Base-by-base conservation (phyloP, 2,888 invertebrate species). In the Lathronympha strigana region DNA sequence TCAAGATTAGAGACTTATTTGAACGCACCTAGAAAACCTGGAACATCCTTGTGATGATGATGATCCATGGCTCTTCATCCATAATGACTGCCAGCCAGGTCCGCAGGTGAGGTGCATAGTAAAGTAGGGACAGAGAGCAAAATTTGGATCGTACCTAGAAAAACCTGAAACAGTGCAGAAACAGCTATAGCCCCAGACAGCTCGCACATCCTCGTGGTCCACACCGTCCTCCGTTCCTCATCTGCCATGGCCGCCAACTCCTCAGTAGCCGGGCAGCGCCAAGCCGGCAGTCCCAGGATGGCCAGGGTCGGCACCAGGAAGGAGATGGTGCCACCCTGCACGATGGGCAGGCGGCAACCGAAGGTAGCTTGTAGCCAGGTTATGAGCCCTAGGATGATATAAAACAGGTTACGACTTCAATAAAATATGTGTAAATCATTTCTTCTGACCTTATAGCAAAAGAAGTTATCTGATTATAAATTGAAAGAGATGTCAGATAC, bases 101-200 rank as follows among this genome's bases (percentile, higher is more conserved):
- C 13, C 25, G 25, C 25, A 15, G 13, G n/a, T n/a, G n/a, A 4
- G 8, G 11, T 2, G 4, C 4, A 3, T 25, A 6, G 25, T 25
- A 3, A 25, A 6, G 3, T 6, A 25, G 6, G 3, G 6, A 3
- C 25, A 4, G 6, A 25, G 25, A 25, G 4, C 25, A 4, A 25
- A 25, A 33, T 33, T 33, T 11, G 9, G 2, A 25, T n/a, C 15
- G 89, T 87, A 76, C 96, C 97, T 57, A 96, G 90, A 50, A 96
- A 78, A 1, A 97, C 92, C 87, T 97, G 96, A 62, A 96, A 94
- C 47, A 96, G 72, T 0, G 97, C 95, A 0, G 97, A 94, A 0
- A 96, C 94, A 1, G 96, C 95, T 15, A 97, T 96, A 1, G 97
- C 96, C 0, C 97, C 97, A 0, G 96, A 97, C 21, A 97, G 87